These are phyloP conservation scores for Microctonus hyperodae DNA, from an alignment of 2,888 invertebrate genomes.

Conservation along the genomic window DNA sequence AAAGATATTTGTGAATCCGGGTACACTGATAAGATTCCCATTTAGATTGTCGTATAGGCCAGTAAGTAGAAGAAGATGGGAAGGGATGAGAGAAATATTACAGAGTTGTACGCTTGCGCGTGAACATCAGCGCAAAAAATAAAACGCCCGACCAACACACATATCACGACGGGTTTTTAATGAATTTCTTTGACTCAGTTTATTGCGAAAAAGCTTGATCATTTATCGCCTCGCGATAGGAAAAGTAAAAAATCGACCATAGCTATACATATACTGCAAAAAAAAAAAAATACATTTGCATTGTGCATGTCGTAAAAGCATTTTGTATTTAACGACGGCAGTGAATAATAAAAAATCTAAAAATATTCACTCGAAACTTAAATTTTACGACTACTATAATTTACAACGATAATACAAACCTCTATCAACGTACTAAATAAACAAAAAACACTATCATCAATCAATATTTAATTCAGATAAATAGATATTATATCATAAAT, in stretches of 20 bases:
- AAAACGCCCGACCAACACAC: neutral
- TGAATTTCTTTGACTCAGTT: constrained; percentile 8
- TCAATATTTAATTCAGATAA: no score
- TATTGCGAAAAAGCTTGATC: neutral
- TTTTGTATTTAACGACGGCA: no score
- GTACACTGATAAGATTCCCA: constrained; percentile 47
- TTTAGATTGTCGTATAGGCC: constrained; percentile 42
- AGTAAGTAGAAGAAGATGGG: constrained; percentile 23
- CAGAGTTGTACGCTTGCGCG: neutral
- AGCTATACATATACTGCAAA: neutral
- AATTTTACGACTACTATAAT: no score
- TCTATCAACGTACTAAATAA: no score
- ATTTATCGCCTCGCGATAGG: neutral
- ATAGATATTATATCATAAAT: no score
- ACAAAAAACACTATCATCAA: no score
- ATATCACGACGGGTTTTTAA: constrained; percentile 3
- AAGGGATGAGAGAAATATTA: constrained; percentile 12
- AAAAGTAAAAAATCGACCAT: neutral
- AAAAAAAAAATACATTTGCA: neutral
- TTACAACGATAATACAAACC: no score
- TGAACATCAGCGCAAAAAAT: neutral
- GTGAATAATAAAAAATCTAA: no score
- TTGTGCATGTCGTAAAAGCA: no score
- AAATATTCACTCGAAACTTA: no score
- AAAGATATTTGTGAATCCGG: constrained; percentile 46